Evolutionary conservation across 2,888 invertebrate genomes (phyloP).

Genomic region (Himalopsyche kuldschensis): DNA sequence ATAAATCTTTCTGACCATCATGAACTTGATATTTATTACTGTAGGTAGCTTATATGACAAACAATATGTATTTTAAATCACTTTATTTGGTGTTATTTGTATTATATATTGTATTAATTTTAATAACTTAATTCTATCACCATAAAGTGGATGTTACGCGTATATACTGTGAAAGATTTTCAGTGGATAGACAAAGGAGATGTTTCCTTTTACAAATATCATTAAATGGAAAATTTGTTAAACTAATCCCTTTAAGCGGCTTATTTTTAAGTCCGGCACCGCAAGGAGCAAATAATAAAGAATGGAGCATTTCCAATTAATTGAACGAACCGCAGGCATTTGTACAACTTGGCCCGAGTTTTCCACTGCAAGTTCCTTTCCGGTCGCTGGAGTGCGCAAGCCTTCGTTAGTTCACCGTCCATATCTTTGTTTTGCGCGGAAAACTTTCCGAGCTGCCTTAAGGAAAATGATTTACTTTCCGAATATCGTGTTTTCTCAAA

Average conservation of each 20-base stretch:
- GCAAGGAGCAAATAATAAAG: not conserved
- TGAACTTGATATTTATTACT: no score
- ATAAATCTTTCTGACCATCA: no score
- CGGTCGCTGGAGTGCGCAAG: not conserved
- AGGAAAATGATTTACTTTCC: conserved; percentile 7
- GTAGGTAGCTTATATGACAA: no score
- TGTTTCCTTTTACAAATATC: no score
- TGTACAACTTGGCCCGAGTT: conserved; percentile 14
- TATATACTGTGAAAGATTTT: no score
- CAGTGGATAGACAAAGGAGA: no score
- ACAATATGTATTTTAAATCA: no score
- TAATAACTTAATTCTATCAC: no score
- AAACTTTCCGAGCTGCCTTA: conserved; percentile 4
- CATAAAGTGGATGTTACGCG: no score
- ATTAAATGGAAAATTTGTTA: no score
- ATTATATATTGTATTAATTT: no score
- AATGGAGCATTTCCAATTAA: conserved; percentile 33
- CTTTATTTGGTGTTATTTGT: no score
- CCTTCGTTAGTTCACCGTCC: not conserved
- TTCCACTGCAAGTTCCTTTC: not conserved
- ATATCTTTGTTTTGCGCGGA: not conserved
- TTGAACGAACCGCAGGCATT: conserved; percentile 15
- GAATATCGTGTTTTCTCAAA: not conserved
- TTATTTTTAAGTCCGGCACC: not conserved
- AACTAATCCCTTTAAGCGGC: not conserved